Evolutionary conservation across 53 echinoderm and acorn worm genomes (phyloP), one percentile per base, ranked within the genome.

Genomic region (Zoroaster sp.): DNA sequence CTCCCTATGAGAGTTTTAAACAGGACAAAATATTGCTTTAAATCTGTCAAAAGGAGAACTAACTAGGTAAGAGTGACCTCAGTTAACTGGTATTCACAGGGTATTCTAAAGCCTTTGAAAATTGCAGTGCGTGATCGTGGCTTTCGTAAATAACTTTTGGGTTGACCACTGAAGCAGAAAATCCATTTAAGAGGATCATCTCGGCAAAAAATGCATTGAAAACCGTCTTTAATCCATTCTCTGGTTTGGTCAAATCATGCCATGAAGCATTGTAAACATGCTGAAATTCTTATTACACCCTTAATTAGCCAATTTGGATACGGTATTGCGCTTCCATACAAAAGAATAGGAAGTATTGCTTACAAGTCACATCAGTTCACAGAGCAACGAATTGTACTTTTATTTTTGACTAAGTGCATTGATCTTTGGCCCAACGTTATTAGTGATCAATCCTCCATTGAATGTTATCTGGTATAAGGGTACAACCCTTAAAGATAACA

Each of bases 341-440:
- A 85, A 54, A 51, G 35, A 69, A 85, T 35, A 51, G 85, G 85
- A 85, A 85, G 71, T 71, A 71, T 85, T 85, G 37, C 46, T 70
- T 71, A 34, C 85, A 70, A 85, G 20, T 35, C 70, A 40, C 0
- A 21, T 10, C 10, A 18, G 43, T 45, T 44, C 65, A 10, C 66
- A 35, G 71, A 49, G 41, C 5, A 12, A 51, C 21, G 46, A 69
- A 71, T 51, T 85, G 85, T 85, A 85, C 85, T 85, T 70, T 83
- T 36, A 66, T 46, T 17, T 3, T 3, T 1, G 63, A 59, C 15
- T 47, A 85, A 70, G 70, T 85, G 70, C 71, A 35, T 35, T 71
- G 70, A 71, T 70, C 71, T 69, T 47, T 49, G 20, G 3, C 18
- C 70, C 35, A 69, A 70, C 53, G 47, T 71, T 36, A 15, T 35